A percentile compares a stretch with the other conserved stretches of the same genome.
phyloP scores from a whole-genome alignment of 2,113 vertebrate species.

The Thymallus thymallus region DNA sequence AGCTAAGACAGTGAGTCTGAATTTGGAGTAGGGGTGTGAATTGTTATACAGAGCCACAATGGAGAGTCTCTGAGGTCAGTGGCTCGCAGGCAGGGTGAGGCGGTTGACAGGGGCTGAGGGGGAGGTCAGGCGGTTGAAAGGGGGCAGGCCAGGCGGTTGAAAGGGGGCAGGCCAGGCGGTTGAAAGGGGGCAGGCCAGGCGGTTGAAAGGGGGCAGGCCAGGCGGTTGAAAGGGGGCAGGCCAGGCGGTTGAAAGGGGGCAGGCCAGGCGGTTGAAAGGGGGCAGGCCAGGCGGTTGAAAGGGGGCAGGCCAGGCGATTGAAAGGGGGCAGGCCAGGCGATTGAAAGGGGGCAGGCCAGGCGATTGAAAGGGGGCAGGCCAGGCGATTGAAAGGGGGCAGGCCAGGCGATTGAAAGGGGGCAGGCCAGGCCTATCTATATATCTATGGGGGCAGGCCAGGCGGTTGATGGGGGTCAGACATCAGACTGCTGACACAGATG shows the following conservation, averaged over 20 bases:
- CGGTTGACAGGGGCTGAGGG: too few relatives aligned
- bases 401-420: slow-evolving; percentile 18
- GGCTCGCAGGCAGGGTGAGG: not conserved
- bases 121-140: too few relatives aligned
- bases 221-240: too few relatives aligned
- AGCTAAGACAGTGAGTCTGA: slow-evolving; percentile 33
- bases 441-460: slow-evolving; percentile 19
- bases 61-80: slow-evolving; percentile 39
- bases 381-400: not conserved
- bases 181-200: too few relatives aligned
- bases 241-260: too few relatives aligned
- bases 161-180: too few relatives aligned
- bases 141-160: too few relatives aligned
- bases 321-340: slow-evolving; percentile 13
- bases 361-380: too few relatives aligned
- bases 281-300: slow-evolving; percentile 21
- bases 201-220: too few relatives aligned
- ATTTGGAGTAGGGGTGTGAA: slow-evolving; percentile 52
- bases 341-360: too few relatives aligned
- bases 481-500: slow-evolving; percentile 63
- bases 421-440: too few relatives aligned
- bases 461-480: not conserved
- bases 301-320: slow-evolving; percentile 19
- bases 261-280: too few relatives aligned
- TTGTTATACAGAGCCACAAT: slow-evolving; percentile 42